Percentiles rank a stretch among this genome's conserved stretches.
These are phyloP conservation scores for Agrotis puta DNA, from an alignment of 2,888 invertebrate species.

Conservation along the genomic window DNA sequence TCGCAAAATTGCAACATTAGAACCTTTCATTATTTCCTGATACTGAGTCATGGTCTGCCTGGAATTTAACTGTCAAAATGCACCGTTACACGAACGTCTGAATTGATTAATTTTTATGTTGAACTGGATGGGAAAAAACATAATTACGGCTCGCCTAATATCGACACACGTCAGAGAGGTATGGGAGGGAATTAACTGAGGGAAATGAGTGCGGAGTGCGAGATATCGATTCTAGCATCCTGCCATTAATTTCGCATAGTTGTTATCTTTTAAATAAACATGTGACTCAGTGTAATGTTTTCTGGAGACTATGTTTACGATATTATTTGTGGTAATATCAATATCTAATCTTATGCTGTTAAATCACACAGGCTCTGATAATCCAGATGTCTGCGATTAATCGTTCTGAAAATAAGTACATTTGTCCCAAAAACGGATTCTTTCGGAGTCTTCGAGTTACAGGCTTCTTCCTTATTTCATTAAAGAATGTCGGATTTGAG, in stretches of 20 bases:
- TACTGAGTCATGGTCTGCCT: slow-evolving; percentile 46
- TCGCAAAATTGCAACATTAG: slow-evolving; percentile 59
- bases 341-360: neutral
- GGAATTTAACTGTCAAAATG: slow-evolving; percentile 60
- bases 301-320: slow-evolving; percentile 2
- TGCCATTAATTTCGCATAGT: slow-evolving; percentile 42
- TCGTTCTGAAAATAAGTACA: neutral
- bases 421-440: too few species aligned
- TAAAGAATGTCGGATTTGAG: too few species aligned
- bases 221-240: slow-evolving; percentile 40
- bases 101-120: slow-evolving; percentile 57
- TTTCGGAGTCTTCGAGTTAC: too few species aligned
- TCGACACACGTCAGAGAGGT: slow-evolving; percentile 24
- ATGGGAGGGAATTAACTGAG: slow-evolving; percentile 46
- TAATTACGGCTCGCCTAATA: slow-evolving; percentile 51
- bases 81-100: slow-evolving; percentile 49
- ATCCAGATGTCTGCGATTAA: neutral
- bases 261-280: slow-evolving; percentile 35
- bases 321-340: neutral
- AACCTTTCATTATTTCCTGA: slow-evolving; percentile 54
- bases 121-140: slow-evolving; percentile 49
- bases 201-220: slow-evolving; percentile 40
- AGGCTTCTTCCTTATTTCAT: too few species aligned
- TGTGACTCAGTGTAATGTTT: neutral
- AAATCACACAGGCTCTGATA: neutral